Evolutionary conservation across 2,888 invertebrate species (phyloP).

Genomic region (Idaea aversata): DNA sequence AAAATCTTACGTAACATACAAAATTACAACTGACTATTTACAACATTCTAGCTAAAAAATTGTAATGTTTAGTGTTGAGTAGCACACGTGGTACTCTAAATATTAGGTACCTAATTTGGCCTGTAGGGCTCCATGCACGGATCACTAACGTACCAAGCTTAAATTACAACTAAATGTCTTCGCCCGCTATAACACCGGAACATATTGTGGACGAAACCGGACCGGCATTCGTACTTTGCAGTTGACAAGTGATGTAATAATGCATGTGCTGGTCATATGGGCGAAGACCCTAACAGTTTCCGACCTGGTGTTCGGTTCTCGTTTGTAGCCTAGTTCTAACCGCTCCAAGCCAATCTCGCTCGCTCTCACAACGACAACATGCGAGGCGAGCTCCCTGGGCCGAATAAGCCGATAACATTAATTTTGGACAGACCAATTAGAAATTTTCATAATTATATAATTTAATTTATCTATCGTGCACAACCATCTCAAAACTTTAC

Average conservation of each 20-base stretch:
- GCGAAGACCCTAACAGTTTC: slow-evolving; percentile 6
- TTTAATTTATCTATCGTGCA: slow-evolving; percentile 71
- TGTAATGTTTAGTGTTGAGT: slow-evolving; percentile 54
- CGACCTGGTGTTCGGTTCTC: slow-evolving; percentile 20
- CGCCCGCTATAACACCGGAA: slow-evolving; percentile 20
- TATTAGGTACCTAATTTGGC: slow-evolving; percentile 66
- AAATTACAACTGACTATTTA: slow-evolving; percentile 77
- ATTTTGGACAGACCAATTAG: slow-evolving; percentile 71
- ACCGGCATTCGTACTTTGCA: too few species aligned
- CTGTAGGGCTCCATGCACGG: slow-evolving; percentile 68
- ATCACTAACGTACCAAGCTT: slow-evolving; percentile 61
- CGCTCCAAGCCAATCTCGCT: slow-evolving; percentile 10
- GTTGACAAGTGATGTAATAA: neutral
- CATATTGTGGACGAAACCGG: too few species aligned
- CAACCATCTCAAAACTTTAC: slow-evolving; percentile 73
- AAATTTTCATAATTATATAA: slow-evolving; percentile 51
- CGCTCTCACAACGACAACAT: slow-evolving; percentile 27
- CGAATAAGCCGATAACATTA: slow-evolving; percentile 49
- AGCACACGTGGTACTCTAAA: slow-evolving; percentile 60
- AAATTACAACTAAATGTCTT: slow-evolving; percentile 48
- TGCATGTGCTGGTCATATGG: neutral
- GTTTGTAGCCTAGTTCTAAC: slow-evolving; percentile 11
- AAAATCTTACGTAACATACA: slow-evolving; percentile 75
- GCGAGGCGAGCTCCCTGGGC: slow-evolving; percentile 37
- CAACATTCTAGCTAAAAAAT: slow-evolving; percentile 70